These are phyloP conservation scores for Aphelenchoides avenae DNA, from an alignment of 1,140 invertebrate species.

Conservation along the genomic window DNA sequence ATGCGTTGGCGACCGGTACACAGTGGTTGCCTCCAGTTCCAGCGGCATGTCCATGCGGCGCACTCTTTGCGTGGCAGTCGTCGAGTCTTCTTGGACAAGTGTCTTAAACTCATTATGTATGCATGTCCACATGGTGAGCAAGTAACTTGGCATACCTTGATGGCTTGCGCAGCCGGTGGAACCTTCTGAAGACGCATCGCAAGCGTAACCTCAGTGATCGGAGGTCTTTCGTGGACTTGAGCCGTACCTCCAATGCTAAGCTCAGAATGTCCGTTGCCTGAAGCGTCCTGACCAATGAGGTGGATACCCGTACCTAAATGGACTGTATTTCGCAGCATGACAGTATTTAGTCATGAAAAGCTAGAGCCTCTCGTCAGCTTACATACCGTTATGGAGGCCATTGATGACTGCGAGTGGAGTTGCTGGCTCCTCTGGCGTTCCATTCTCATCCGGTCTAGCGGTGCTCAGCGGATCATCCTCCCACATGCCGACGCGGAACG, in stretches of 20 bases:
- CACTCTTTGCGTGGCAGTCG: background rate
- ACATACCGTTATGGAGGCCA: conserved; percentile 3
- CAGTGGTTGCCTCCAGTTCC: conserved; percentile 13
- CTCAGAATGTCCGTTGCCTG: too few species aligned
- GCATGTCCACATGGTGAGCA: too few species aligned
- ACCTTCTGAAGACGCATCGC: too few species aligned
- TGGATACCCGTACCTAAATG: background rate
- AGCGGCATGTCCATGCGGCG: conserved; percentile 24
- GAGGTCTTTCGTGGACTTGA: too few species aligned
- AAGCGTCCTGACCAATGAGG: conserved; percentile 5
- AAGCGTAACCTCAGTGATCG: too few species aligned
- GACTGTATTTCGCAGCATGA: background rate
- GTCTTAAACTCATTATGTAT: too few species aligned
- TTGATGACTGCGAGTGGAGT: conserved; percentile 3
- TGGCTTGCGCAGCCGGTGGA: too few species aligned
- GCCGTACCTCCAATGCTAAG: too few species aligned
- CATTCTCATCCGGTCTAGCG: too few species aligned
- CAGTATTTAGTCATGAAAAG: background rate
- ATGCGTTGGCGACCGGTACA: conserved; percentile 5
- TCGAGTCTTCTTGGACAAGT: background rate
- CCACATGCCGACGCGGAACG: conserved; percentile 68
- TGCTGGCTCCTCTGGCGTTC: background rate
- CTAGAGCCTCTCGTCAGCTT: background rate
- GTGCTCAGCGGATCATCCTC: too few species aligned
- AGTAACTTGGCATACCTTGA: too few species aligned